Evolutionary conservation across 2,113 vertebrate species (phyloP), one percentile per base, ranked within the genome.

Genomic region (Pitta sordida): DNA sequence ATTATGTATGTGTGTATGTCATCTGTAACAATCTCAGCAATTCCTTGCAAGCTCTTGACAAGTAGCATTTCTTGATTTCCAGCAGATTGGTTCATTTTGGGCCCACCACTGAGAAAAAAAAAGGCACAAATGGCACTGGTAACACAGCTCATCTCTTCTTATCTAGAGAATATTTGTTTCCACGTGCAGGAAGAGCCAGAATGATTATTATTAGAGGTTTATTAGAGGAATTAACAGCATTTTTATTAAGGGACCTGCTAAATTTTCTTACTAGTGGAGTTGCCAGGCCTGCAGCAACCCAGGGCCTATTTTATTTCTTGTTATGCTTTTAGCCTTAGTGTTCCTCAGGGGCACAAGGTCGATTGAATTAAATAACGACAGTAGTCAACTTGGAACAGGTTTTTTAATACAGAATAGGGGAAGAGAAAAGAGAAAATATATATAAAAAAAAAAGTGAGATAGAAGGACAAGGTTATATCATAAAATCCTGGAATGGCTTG

Each of bases 71-170:
- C 44, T 43, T 27, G 24, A 9, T 92, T 80, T 70, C 37, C 34
- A 9, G 14, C 5, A 9, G 43, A 37, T 21, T 15, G 16, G 18
- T 56, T 52, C 15, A 26, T 20, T 91, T 69, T 26, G n/a, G 8
- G n/a, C 46, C 22, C 26, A 32, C 13, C 15, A 23, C 11, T 4
- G 27, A 44, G 34, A 1, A 26, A 58, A 67, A 44, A 75, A 13
- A 27, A 3, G 0, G 4, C 32, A 37, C 36, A n/a, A 3, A 4
- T 5, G 21, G 10, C 39, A 8, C 15, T 19, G 43, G 19, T 21
- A 74, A 43, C 27, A 15, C 24, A 58, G 18, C 39, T 68, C 23
- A 21, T 80, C 52, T 3, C 27, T 80, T 41, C 37, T 73, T 37
- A 3, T 8, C 21, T 27, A 3, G 12, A 11, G 24, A 34, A 15